phyloP scores from a whole-genome alignment of 2,888 invertebrate genomes.

The Chrysolina haemoptera region DNA sequence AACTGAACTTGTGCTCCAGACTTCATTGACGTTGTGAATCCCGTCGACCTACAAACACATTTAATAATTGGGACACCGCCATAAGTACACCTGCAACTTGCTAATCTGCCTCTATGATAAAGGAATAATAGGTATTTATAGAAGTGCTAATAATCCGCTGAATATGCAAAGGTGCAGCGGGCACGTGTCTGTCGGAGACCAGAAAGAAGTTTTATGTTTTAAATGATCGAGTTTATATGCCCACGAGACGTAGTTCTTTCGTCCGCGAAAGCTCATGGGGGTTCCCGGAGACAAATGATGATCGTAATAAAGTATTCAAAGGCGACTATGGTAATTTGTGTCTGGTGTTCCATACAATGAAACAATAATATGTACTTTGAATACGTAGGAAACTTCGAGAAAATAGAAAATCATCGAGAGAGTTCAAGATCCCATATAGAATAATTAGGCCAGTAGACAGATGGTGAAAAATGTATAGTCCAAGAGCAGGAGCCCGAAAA shows the following conservation, averaged over 20 bases:
- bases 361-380: no score
- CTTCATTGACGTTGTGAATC: slow-evolving; percentile 2
- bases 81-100: slow-evolving; percentile 21
- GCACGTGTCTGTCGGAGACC: slow-evolving; percentile 18
- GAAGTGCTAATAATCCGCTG: slow-evolving; percentile 25
- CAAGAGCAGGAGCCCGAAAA: no score
- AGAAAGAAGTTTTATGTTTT: not conserved
- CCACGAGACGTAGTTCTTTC: not conserved
- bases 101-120: slow-evolving; percentile 27
- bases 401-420: no score
- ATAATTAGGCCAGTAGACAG: no score
- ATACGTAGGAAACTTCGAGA: no score
- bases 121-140: slow-evolving; percentile 26
- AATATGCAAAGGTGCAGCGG: slow-evolving; percentile 18
- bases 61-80: slow-evolving; percentile 28
- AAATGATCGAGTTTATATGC: not conserved
- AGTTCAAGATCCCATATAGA: no score
- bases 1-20: not conserved
- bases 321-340: not conserved
- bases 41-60: slow-evolving; percentile 7
- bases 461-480: no score
- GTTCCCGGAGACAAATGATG: slow-evolving; percentile 10
- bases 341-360: not conserved
- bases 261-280: not conserved
- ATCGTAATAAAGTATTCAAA: not conserved